phyloP scores from a whole-genome alignment of 2,113 vertebrate species.

The Emydocephalus ijimae region DNA sequence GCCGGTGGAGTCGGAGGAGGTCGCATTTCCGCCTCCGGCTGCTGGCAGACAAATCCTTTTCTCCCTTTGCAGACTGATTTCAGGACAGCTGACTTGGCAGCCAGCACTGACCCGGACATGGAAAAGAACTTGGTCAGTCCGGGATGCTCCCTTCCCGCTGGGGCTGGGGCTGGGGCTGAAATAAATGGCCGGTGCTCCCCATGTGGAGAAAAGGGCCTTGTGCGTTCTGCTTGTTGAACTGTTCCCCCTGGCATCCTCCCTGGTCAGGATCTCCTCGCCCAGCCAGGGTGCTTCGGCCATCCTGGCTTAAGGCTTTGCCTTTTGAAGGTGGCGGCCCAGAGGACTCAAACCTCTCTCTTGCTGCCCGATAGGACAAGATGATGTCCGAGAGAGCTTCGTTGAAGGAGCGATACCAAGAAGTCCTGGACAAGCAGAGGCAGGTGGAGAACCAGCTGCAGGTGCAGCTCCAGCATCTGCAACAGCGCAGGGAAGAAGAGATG shows the following conservation, averaged over 20 bases:
- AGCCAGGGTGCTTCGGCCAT: background rate
- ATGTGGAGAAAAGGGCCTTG: too few species aligned
- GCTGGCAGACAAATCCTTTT: background rate
- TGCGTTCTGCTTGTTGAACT: rapidly evolving
- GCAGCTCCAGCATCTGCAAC: conserved; percentile 72
- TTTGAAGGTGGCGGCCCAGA: background rate
- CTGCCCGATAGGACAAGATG: conserved; percentile 70
- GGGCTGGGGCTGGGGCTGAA: too few species aligned
- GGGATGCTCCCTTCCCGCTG: rapidly evolving
- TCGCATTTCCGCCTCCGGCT: background rate
- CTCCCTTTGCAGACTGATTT: conserved; percentile 70
- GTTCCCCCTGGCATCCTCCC: background rate
- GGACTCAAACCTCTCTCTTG: background rate
- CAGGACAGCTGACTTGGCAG: conserved; percentile 61
- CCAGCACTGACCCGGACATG: conserved; percentile 75
- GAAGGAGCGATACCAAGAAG: conserved; percentile 76
- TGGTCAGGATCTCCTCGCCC: background rate
- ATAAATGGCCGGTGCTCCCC: background rate
- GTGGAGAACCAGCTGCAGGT: conserved; percentile 77
- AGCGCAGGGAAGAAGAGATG: conserved; percentile 76
- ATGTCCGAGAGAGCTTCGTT: conserved; percentile 71
- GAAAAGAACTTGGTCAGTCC: conserved; percentile 74
- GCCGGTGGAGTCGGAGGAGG: background rate
- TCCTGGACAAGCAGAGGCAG: conserved; percentile 74
- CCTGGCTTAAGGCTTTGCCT: background rate